Conservation (phyloP, 2,888 invertebrate genomes). For the Myathropa florea region DNA sequence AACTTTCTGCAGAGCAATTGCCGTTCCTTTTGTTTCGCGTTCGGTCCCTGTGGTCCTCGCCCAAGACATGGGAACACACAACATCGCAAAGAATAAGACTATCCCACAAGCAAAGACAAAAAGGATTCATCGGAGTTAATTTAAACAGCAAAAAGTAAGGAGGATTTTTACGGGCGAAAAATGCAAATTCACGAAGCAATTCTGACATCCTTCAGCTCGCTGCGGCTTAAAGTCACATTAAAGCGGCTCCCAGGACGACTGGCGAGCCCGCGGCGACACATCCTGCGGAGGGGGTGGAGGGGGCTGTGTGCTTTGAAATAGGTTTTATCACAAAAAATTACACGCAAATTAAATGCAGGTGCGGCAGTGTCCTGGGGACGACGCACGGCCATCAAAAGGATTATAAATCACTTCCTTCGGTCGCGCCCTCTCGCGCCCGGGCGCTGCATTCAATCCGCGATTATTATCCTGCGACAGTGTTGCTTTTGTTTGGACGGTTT, state of each 20-base stretch:
- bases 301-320: slow-evolving; percentile 1
- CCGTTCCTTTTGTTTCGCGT: slow-evolving; percentile 37
- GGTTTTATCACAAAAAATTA: slow-evolving; percentile 52
- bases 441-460: slow-evolving; percentile 60
- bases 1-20: slow-evolving; percentile 42
- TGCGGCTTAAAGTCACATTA: slow-evolving; percentile 62
- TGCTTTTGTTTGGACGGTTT: slow-evolving; percentile 64
- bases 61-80: slow-evolving; percentile 49
- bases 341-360: slow-evolving; percentile 71
- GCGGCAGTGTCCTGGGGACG: slow-evolving; percentile 29
- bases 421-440: slow-evolving; percentile 4
- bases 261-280: background rate
- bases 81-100: slow-evolving; percentile 34
- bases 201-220: slow-evolving; percentile 55
- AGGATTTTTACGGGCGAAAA: slow-evolving; percentile 65
- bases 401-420: slow-evolving; percentile 66
- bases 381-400: slow-evolving; percentile 50
- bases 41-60: slow-evolving; percentile 34
- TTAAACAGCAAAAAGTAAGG: slow-evolving; percentile 65
- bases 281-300: background rate
- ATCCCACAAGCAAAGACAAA: slow-evolving; percentile 47
- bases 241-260: slow-evolving; percentile 7
- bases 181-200: slow-evolving; percentile 68
- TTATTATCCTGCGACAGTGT: slow-evolving; percentile 69
- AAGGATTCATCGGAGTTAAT: slow-evolving; percentile 65